A percentile compares a stretch with the other conserved stretches of the same genome.
phyloP scores from a whole-genome alignment of 2,113 vertebrate genomes.

The Cinclus mexicanus region DNA sequence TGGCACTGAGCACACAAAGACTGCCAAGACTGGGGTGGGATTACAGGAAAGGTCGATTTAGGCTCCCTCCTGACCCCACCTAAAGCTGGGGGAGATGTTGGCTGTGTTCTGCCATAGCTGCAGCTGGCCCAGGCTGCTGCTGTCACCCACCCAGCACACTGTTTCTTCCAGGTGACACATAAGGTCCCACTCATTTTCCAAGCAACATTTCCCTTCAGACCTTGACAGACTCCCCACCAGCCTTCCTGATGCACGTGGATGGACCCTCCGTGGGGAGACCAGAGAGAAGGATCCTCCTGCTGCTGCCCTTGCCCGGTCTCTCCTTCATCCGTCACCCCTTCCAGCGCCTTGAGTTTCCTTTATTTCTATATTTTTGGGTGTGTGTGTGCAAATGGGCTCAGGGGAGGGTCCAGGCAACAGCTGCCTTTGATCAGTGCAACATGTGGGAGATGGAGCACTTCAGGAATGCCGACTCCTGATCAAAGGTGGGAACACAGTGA shows the following conservation, averaged over 20 bases:
- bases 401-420: constrained; percentile 73
- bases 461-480: constrained; percentile 77
- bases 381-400: background rate
- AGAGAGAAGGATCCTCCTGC: background rate
- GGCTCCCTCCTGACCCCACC: background rate
- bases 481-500: constrained; percentile 78
- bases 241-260: background rate
- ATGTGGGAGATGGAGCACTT: constrained; percentile 74
- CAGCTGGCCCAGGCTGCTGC: background rate
- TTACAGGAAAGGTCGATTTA: background rate
- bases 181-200: background rate
- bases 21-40: rapidly evolving
- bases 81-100: background rate
- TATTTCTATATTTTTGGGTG: background rate
- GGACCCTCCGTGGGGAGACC: background rate
- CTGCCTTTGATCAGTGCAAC: constrained; percentile 81
- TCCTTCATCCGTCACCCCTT: background rate
- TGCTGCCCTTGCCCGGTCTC: background rate
- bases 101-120: background rate
- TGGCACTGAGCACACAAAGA: background rate
- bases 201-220: background rate
- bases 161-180: background rate
- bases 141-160: background rate
- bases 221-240: background rate
- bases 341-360: background rate